These are phyloP conservation scores for Drosophila teissieri DNA, from an alignment of 1,140 invertebrate genomes.

Conservation along the genomic window DNA sequence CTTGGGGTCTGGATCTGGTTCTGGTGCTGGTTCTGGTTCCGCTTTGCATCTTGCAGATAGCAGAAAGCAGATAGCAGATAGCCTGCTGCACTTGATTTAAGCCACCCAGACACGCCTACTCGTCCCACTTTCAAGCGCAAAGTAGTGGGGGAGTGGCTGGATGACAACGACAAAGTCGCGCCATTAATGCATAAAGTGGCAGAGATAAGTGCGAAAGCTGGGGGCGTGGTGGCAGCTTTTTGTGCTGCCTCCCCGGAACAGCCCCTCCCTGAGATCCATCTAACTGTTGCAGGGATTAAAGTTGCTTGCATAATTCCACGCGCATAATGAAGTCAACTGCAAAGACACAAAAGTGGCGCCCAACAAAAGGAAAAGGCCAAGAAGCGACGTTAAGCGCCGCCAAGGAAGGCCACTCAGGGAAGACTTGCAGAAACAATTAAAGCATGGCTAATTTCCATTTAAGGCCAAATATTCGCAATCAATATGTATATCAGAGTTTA, in stretches of 20 bases:
- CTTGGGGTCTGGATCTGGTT: neutral
- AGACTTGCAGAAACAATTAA: neutral
- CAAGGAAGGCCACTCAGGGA: neutral
- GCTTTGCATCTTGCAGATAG: constrained; percentile 21
- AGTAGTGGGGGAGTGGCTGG: constrained; percentile 5
- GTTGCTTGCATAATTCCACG: constrained; percentile 70
- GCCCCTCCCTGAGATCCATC: constrained; percentile 4
- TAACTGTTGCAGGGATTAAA: constrained; percentile 67
- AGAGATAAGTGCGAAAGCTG: constrained; percentile 50
- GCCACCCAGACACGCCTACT: constrained; percentile 24
- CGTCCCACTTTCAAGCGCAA: neutral
- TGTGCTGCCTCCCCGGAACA: constrained; percentile 6
- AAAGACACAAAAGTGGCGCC: neutral
- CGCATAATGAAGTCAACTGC: constrained; percentile 62
- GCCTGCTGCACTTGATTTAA: constrained; percentile 47
- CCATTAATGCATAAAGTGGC: constrained; percentile 74
- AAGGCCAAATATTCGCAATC: too few relatives aligned
- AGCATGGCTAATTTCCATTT: neutral
- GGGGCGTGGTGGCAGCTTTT: constrained; percentile 25
- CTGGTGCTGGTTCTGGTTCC: neutral
- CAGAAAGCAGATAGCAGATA: constrained; percentile 1
- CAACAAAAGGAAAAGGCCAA: neutral
- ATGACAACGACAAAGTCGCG: constrained; percentile 53
- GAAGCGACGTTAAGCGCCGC: neutral
- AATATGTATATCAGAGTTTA: too few relatives aligned